phyloP scores from a whole-genome alignment of 2,113 vertebrate genomes.

The Rhineura floridana region DNA sequence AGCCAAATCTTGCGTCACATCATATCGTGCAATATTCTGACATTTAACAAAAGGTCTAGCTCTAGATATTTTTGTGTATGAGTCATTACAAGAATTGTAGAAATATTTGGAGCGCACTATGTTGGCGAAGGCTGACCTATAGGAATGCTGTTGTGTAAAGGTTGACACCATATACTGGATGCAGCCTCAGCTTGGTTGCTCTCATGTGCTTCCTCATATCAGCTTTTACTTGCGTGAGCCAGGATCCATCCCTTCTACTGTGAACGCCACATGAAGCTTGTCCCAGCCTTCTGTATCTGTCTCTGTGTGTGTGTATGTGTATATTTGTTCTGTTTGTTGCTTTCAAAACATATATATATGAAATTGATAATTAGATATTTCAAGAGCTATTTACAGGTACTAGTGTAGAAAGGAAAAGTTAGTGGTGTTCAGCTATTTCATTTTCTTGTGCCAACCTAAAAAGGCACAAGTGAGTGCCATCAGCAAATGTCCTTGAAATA shows the following conservation, averaged over 20 bases:
- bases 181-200: too few relatives aligned
- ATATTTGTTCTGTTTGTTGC: not conserved
- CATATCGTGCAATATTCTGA: not conserved
- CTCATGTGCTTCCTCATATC: too few relatives aligned
- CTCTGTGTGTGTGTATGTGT: too few relatives aligned
- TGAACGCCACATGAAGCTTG: too few relatives aligned
- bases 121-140: too few relatives aligned
- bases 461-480: slow-evolving; percentile 14
- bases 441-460: not conserved
- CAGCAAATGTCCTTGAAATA: slow-evolving; percentile 58
- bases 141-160: too few relatives aligned
- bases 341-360: slow-evolving; percentile 1
- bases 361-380: slow-evolving; percentile 39
- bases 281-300: too few relatives aligned
- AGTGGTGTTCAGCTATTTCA: not conserved
- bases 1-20: not conserved
- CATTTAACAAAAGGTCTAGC: not conserved
- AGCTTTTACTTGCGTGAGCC: too few relatives aligned
- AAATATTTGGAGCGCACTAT: too few relatives aligned
- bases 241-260: too few relatives aligned
- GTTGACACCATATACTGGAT: too few relatives aligned
- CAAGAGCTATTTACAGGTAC: slow-evolving; percentile 30
- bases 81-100: too few relatives aligned
- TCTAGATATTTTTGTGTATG: not conserved
- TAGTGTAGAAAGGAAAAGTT: not conserved